Conservation (phyloP, 1,140 invertebrate species). For the Drosophila guanche region DNA sequence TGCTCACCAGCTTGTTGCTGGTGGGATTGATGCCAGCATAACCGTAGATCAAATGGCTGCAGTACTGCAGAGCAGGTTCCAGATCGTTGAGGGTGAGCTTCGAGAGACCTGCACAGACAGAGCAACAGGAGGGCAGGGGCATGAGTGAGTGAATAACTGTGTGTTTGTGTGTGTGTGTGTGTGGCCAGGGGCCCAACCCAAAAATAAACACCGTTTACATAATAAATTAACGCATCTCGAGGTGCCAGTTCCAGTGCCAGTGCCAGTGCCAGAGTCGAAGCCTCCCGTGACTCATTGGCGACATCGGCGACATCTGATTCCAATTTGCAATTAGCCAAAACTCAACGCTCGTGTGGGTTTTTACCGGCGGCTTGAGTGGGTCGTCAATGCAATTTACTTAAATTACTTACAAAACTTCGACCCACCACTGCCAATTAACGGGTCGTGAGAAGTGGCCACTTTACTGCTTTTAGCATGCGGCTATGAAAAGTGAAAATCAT, state of each 20-base stretch:
- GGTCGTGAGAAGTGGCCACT: background rate
- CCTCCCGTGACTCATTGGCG: conserved; percentile 36
- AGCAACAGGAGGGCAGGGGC: too few species aligned
- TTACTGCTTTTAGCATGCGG: conserved; percentile 40
- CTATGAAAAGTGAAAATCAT: conserved; percentile 66
- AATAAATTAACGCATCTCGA: conserved; percentile 51
- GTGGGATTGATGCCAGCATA: conserved; percentile 91
- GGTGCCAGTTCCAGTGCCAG: conserved; percentile 17
- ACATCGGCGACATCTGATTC: conserved; percentile 15
- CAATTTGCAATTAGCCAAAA: conserved; percentile 54
- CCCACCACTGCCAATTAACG: conserved; percentile 35
- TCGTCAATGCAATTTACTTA: conserved; percentile 19
- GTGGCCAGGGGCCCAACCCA: conserved; percentile 1
- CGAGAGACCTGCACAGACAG: conserved; percentile 87
- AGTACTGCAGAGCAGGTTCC: conserved; percentile 89
- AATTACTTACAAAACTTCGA: conserved; percentile 22
- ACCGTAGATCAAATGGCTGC: conserved; percentile 94
- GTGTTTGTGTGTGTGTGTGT: too few species aligned
- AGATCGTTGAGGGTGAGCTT: conserved; percentile 90
- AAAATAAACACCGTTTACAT: conserved; percentile 23
- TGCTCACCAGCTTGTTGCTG: conserved; percentile 87
- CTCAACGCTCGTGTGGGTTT: conserved; percentile 13
- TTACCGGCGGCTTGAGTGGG: conserved; percentile 1
- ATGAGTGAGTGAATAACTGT: background rate
- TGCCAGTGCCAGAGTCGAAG: conserved; percentile 2